These are phyloP conservation scores for Physella acuta DNA, from an alignment of 1,140 invertebrate genomes.

Conservation along the genomic window DNA sequence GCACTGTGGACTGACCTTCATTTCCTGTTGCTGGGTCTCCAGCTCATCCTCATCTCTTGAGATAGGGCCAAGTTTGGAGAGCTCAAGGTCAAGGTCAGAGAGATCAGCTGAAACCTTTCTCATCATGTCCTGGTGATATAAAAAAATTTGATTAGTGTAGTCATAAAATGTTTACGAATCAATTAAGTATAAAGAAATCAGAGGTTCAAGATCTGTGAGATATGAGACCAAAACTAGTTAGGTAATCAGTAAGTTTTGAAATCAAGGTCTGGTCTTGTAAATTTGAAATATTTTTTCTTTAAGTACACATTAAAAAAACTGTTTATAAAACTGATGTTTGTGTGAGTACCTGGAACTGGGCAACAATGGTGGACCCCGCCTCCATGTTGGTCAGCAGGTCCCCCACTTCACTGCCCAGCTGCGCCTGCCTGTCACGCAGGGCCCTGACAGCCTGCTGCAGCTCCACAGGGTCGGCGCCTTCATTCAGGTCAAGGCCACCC, in stretches of 20 bases:
- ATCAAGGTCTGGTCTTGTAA: no score
- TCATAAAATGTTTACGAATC: no score
- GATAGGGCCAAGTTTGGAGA: constrained; percentile 81
- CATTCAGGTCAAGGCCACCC: constrained; percentile 71
- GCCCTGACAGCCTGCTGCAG: constrained; percentile 76
- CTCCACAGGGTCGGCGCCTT: constrained; percentile 70
- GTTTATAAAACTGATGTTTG: no score
- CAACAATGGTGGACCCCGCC: constrained; percentile 72
- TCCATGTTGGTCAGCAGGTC: constrained; percentile 81
- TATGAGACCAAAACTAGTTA: no score
- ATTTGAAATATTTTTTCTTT: no score
- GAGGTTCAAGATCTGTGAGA: no score
- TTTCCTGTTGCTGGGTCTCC: constrained; percentile 79
- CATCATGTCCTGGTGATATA: constrained; percentile 33
- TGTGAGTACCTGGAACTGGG: constrained; percentile 75
- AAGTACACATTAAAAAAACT: no score
- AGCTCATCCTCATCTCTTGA: constrained; percentile 85
- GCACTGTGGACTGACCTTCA: no score
- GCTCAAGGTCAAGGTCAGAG: constrained; percentile 77
- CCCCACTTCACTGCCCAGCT: constrained; percentile 75
- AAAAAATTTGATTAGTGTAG: neutral
- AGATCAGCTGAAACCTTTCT: constrained; percentile 63
- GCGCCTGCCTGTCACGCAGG: constrained; percentile 75
- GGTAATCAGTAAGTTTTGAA: no score
- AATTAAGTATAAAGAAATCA: no score